phyloP scores from a whole-genome alignment of 2,888 invertebrate genomes.

The Amblyteles armatorius region DNA sequence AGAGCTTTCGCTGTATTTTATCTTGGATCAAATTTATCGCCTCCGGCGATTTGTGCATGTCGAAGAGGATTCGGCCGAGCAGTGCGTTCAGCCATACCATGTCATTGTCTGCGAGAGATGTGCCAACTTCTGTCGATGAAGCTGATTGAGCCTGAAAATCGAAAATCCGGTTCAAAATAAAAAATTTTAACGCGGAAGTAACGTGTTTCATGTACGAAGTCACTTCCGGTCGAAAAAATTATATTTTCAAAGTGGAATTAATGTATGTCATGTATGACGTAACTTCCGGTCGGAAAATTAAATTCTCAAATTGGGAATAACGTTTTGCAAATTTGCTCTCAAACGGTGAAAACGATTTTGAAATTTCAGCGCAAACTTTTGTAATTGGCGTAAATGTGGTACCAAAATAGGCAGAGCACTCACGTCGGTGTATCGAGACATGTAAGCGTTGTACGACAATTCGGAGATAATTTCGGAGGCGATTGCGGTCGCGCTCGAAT shows the following conservation, averaged over 20 bases:
- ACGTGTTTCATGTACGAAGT: background rate
- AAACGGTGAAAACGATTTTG: no score
- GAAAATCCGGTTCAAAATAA: background rate
- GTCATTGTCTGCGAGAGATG: constrained; percentile 80
- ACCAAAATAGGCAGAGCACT: constrained; percentile 40
- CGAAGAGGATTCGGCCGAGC: constrained; percentile 92
- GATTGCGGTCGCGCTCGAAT: constrained; percentile 68
- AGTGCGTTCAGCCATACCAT: constrained; percentile 92
- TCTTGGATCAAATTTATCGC: constrained; percentile 90
- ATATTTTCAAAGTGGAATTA: no score
- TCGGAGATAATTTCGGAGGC: constrained; percentile 76
- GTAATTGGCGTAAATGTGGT: no score
- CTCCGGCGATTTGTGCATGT: constrained; percentile 90
- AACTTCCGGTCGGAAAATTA: no score
- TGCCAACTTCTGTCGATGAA: constrained; percentile 69
- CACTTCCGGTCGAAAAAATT: no score
- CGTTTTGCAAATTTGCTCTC: no score
- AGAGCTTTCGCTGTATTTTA: constrained; percentile 94
- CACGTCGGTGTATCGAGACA: constrained; percentile 80
- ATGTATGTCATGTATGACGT: no score
- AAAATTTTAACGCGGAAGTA: background rate
- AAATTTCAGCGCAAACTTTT: no score
- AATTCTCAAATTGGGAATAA: no score
- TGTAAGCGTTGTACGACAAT: constrained; percentile 80
- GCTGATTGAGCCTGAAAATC: constrained; percentile 69